Evolutionary conservation across 2,113 vertebrate species (phyloP), one percentile per base, ranked within the genome.

Genomic region (Oncorhynchus clarkii): DNA sequence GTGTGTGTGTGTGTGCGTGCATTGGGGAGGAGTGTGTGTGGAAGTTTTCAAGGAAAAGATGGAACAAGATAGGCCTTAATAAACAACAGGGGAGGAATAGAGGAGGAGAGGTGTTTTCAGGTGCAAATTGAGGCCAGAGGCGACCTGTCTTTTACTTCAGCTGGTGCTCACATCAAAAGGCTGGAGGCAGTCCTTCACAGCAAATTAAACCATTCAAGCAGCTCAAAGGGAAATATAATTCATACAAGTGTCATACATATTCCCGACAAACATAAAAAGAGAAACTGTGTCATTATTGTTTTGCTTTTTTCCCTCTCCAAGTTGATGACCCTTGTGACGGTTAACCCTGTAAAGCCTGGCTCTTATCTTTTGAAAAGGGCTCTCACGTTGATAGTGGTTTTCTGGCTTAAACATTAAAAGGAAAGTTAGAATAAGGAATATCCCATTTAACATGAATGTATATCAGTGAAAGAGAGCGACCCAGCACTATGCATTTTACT

Each of bases 181-280:
- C 67, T 0, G 27, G 74, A 91, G 85, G 86, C 83, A 81, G 84
- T 76, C 62, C 80, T 84, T 71, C 0, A 67, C 70, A 82, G 76
- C 74, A 88, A 87, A 92, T 93, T 87, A 90, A 82, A 74, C 78
- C 87, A 82, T 92, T 93, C 89, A 89, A 84, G 88, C 71, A 77
- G 72, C 73, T 77, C 78, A 78, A 71, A 84, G 77, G 59, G 75
- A 86, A 82, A 90, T 54, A 82, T 73, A 76, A 82, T 88, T 78
- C 62, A 80, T 71, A 81, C 78, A 86, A 85, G 77, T 83, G 72
- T 74, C 72, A 54, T 89, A 86, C 75, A 81, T 85, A 76, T 82
- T 81, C 82, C 70, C 67, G 64, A 64, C 22, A 39, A n/a, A 85
- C 85, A 91, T 90, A 76, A 92, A 89, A 91, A 57, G 80, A 78